Conservation (phyloP, 2,888 invertebrate species). For the Catocala sponsa region DNA sequence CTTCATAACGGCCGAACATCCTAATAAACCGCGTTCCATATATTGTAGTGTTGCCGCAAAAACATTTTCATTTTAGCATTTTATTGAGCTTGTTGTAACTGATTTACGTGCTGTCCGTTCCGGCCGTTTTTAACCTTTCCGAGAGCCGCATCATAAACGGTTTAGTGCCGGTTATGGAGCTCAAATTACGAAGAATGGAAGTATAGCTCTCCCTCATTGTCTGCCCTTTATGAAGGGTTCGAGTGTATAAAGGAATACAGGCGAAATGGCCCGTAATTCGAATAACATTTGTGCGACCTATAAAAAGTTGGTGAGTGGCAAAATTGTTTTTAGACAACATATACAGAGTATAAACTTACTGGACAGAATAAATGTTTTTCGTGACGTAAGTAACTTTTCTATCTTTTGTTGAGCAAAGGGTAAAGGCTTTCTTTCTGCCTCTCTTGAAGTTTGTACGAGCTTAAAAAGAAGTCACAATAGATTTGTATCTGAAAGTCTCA, state of each 20-base stretch:
- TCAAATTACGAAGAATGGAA: constrained; percentile 82
- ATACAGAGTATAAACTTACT: constrained; percentile 49
- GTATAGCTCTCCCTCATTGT: constrained; percentile 77
- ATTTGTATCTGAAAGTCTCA: constrained; percentile 60
- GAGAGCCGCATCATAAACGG: constrained; percentile 83
- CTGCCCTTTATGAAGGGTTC: constrained; percentile 81
- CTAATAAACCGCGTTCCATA: constrained; percentile 55
- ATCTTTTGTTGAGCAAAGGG: constrained; percentile 60
- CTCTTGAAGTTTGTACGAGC: constrained; percentile 58
- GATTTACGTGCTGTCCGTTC: constrained; percentile 75
- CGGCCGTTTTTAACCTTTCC: constrained; percentile 80
- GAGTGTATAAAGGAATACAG: constrained; percentile 78
- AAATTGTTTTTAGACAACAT: constrained; percentile 67
- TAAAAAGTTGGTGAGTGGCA: constrained; percentile 68
- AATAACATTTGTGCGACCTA: constrained; percentile 83
- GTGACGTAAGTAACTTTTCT: constrained; percentile 61
- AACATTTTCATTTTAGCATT: constrained; percentile 69
- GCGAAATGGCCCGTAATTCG: constrained; percentile 79
- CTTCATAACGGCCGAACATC: constrained; percentile 48
- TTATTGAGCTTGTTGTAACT: constrained; percentile 70
- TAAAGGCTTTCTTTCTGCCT: constrained; percentile 55
- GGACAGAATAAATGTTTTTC: constrained; percentile 52
- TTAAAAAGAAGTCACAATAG: constrained; percentile 60
- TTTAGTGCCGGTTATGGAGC: constrained; percentile 82
- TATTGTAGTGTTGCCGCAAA: constrained; percentile 58